These are phyloP conservation scores for Pipra filicauda DNA, from an alignment of 2,113 vertebrate genomes.

Conservation along the genomic window DNA sequence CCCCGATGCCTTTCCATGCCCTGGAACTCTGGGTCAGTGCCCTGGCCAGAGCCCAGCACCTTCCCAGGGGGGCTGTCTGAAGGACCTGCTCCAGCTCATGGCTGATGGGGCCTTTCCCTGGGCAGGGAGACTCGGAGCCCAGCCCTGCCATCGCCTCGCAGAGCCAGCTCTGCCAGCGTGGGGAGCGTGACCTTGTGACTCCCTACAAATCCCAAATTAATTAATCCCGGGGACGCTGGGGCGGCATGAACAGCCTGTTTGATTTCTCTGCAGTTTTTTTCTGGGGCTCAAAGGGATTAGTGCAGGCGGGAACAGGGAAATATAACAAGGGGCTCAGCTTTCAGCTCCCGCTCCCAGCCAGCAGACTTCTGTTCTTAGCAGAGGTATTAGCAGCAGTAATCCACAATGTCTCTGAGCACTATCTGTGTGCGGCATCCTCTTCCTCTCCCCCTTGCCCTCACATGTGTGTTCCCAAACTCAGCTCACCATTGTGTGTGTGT, in stretches of 20 bases:
- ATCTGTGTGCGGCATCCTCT: conserved; percentile 47
- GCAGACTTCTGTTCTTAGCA: conserved; percentile 73
- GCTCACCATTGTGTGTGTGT: background rate
- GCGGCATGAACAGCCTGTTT: conserved; percentile 70
- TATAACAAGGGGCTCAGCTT: conserved; percentile 77
- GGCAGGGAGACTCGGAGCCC: background rate
- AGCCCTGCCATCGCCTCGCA: background rate
- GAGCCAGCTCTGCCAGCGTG: conserved; percentile 3
- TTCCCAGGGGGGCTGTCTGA: background rate
- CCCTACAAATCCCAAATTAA: conserved; percentile 81
- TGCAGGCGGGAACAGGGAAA: conserved; percentile 70
- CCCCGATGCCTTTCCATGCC: background rate
- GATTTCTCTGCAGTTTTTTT: conserved; percentile 70
- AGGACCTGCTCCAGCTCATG: background rate
- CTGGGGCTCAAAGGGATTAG: conserved; percentile 77
- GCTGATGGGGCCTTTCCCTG: background rate
- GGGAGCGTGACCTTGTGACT: conserved; percentile 65
- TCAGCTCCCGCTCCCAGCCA: conserved; percentile 71
- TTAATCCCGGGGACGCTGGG: conserved; percentile 71
- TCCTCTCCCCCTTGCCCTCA: background rate
- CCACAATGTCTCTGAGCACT: conserved; percentile 40
- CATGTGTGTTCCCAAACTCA: background rate
- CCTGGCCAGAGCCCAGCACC: background rate
- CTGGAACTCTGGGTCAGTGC: background rate
- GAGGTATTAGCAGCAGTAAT: conserved; percentile 72